Base-by-base conservation (phyloP, 1,140 invertebrate genomes). In the Drosophila tsacasi region DNA sequence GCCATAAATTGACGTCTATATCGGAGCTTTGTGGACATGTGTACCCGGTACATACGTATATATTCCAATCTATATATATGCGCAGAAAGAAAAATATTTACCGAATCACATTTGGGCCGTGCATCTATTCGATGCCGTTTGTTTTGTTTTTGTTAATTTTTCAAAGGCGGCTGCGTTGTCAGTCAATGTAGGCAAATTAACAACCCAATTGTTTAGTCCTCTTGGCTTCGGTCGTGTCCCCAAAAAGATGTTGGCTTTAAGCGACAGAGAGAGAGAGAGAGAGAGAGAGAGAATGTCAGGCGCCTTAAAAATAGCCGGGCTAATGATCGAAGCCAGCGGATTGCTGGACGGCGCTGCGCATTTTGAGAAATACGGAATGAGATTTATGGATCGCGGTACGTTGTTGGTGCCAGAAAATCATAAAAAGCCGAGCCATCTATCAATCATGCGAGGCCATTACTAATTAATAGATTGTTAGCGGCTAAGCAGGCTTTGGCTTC, bases 151-250 rank as follows among this genome's bases (percentile, higher is more conserved):
- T 25, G 23, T 72, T 23, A 5, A n/a, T 50, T 63, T 66, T 50
- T 57, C 47, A 44, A 67, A 66, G 68, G 50, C 77, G 59, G 73
- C 76, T 79, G 81, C 66, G 54, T 75, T 85, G 81, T 89, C 76
- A 89, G 81, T 89, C 84, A 84, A 73, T 83, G 59, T 55, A 63
- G 72, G 55, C 77, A 73, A 76, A 79, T 81, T 81, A 87, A 81
- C 85, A 87, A 62, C 67, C 47, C 3, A 66, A 37, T 49, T 27
- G n/a, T 47, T 62, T 47, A 55, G n/a, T 17, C 52, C 23, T 54
- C 30, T 60, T 65, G 62, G 67, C 50, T 62, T 35, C 52, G 39
- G 46, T 64, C 17, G 69, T 73, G 69, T 59, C 69, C 64, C 65
- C 65, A 60, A 77, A 55, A 78, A 62, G 65, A 58, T 69, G 46